phyloP scores from a whole-genome alignment of 2,113 vertebrate species.

The Felis catus region F.catus_Fca126_mat1.0 CM031412.1:30741501-30742000 shows the following conservation, averaged over 20 bases:
- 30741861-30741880: background rate
- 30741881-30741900: background rate
- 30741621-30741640: slow-evolving; percentile 60
- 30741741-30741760: slow-evolving; percentile 66
- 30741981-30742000: too few species aligned
- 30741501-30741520: slow-evolving; percentile 76
- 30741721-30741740: slow-evolving; percentile 76
- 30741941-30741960: background rate
- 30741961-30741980: too few species aligned
- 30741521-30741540: slow-evolving; percentile 65
- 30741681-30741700: slow-evolving; percentile 57
- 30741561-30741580: slow-evolving; percentile 62
- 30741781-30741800: slow-evolving; percentile 66
- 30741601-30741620: slow-evolving; percentile 65
- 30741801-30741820: slow-evolving; percentile 62
- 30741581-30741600: slow-evolving; percentile 76
- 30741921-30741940: background rate
- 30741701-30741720: slow-evolving; percentile 65
- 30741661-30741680: slow-evolving; percentile 34
- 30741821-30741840: background rate
- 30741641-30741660: background rate
- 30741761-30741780: slow-evolving; percentile 68
- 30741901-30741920: background rate
- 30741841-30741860: background rate
- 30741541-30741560: slow-evolving; percentile 63